Conservation (phyloP, 2,888 invertebrate species). For the Lasioglossum morio region DNA sequence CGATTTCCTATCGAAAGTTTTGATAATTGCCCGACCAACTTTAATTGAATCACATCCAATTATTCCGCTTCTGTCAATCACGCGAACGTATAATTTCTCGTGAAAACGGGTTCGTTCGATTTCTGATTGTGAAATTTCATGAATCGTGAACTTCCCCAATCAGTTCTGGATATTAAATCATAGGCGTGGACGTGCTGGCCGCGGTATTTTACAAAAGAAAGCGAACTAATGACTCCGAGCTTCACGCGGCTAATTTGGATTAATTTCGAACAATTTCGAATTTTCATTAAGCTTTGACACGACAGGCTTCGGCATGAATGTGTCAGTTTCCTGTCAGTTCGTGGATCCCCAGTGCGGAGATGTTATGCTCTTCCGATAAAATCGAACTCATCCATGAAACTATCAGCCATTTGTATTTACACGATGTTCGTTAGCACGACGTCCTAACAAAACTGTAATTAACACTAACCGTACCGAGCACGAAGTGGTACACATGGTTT, state of each 20-base stretch:
- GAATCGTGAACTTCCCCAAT: not conserved
- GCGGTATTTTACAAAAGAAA: slow-evolving; percentile 27
- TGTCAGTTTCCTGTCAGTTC: not conserved
- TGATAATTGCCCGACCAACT: slow-evolving; percentile 28
- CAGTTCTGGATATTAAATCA: slow-evolving; percentile 6
- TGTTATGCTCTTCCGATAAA: not conserved
- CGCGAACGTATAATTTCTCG: slow-evolving; percentile 25
- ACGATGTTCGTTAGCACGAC: not conserved
- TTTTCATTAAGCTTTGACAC: not conserved
- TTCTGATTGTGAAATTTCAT: slow-evolving; percentile 12
- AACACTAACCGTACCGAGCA: too few relatives aligned
- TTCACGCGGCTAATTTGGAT: not conserved
- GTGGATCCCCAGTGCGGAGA: not conserved
- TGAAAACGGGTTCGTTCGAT: slow-evolving; percentile 22
- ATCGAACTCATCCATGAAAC: not conserved
- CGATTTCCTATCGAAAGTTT: slow-evolving; percentile 26
- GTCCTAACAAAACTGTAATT: not conserved
- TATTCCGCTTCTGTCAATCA: slow-evolving; percentile 42
- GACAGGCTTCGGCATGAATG: not conserved
- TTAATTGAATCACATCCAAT: slow-evolving; percentile 51
- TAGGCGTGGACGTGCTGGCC: not conserved
- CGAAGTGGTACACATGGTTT: too few relatives aligned
- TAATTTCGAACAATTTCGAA: slow-evolving; percentile 38
- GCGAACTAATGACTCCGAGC: not conserved
- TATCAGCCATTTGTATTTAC: not conserved